Conservation (phyloP, 2,797 vertebrate genomes). For the Vespertilio murinus region DNA sequence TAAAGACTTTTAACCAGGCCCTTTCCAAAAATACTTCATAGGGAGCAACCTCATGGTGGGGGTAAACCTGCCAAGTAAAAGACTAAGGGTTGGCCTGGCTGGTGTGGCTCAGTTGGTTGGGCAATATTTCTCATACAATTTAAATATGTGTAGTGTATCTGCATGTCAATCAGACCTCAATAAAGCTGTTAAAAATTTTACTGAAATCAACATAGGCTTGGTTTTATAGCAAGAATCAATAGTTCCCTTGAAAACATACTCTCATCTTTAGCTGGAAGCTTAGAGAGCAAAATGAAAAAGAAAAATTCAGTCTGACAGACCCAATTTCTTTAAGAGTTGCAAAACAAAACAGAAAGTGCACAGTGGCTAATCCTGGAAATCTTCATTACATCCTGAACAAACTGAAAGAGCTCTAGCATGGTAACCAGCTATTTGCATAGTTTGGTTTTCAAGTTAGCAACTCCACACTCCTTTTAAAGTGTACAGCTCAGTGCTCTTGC, state of each 20-base stretch:
- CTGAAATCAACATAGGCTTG: neutral
- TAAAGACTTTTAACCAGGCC: constrained; percentile 2
- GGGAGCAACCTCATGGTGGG: neutral
- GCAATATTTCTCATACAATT: neutral
- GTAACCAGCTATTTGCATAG: neutral
- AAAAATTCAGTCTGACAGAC: constrained; percentile 23
- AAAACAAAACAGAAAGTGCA: constrained; percentile 3
- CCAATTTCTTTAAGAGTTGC: neutral
- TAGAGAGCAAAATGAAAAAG: constrained; percentile 2
- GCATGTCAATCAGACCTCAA: neutral
- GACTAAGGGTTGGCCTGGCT: neutral
- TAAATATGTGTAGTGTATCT: neutral
- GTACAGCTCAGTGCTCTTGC: neutral
- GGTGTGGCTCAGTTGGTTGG: neutral
- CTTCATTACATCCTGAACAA: constrained; percentile 34
- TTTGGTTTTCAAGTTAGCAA: constrained; percentile 25
- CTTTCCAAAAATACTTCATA: constrained; percentile 43
- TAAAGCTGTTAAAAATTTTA: constrained; percentile 14
- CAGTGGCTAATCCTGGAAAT: constrained; percentile 51
- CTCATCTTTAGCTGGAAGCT: neutral
- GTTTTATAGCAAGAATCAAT: constrained; percentile 5
- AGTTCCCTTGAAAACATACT: neutral
- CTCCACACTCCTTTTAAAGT: neutral
- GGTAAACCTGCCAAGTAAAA: neutral
- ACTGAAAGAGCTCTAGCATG: neutral